Conservation (phyloP, 2,113 vertebrate species). For the Lanius ludovicianus region DNA sequence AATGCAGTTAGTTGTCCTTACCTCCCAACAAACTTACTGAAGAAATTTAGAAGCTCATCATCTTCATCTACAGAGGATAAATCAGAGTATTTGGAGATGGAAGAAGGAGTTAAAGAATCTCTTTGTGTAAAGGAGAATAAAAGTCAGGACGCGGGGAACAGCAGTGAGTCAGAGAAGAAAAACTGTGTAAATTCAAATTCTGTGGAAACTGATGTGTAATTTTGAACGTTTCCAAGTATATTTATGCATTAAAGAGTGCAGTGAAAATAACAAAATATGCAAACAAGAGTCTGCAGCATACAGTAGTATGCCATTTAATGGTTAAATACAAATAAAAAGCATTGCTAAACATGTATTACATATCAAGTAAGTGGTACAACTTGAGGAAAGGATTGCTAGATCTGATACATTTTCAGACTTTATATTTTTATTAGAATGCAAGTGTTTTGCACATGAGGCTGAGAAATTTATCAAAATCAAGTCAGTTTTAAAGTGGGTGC, state of each 20-base stretch:
- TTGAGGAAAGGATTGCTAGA: slow-evolving; percentile 67
- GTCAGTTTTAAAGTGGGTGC: slow-evolving; percentile 62
- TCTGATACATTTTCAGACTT: slow-evolving; percentile 73
- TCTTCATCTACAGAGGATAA: slow-evolving; percentile 95
- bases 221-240: slow-evolving; percentile 71
- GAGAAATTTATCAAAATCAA: slow-evolving; percentile 53
- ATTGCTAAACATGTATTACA: slow-evolving; percentile 73
- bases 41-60: slow-evolving; percentile 89
- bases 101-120: slow-evolving; percentile 96
- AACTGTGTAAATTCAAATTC: slow-evolving; percentile 92
- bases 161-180: slow-evolving; percentile 91
- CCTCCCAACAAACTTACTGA: slow-evolving; percentile 88
- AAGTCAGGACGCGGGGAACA: slow-evolving; percentile 89
- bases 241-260: slow-evolving; percentile 82
- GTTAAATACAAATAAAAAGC: slow-evolving; percentile 73
- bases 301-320: slow-evolving; percentile 71
- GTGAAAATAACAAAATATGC: slow-evolving; percentile 81
- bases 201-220: slow-evolving; percentile 97
- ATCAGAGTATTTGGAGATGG: slow-evolving; percentile 98
- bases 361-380: slow-evolving; percentile 74
- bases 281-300: slow-evolving; percentile 74
- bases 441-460: slow-evolving; percentile 81
- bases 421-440: slow-evolving; percentile 83
- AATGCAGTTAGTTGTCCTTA: slow-evolving; percentile 90
- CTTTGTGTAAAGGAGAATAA: slow-evolving; percentile 90